Evolutionary conservation across 1,140 invertebrate species (phyloP), one percentile per base, ranked within the genome.

Genomic region (Lepidotrigona ventralis): DNA sequence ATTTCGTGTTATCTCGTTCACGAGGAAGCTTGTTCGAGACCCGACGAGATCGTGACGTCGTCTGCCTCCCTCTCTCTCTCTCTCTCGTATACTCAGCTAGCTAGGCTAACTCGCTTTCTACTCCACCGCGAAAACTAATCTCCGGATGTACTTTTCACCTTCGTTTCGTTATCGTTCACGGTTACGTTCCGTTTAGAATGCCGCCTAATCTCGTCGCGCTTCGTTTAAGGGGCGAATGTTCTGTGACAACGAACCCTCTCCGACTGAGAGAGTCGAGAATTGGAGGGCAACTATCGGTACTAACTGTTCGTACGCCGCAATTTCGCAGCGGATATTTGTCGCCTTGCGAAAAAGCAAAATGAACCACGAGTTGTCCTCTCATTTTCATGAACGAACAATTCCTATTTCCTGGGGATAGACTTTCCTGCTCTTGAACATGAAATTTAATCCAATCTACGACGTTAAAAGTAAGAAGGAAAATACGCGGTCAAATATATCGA

Each of bases 1-100:
- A 26, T 63, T 74, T 68, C 75, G 75, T 39, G 86, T 88, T 85
- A 88, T 85, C 86, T 87, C 71, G 69, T 84, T 73, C 69, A 60
- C 81, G 56, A 29, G 73, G 33, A 68, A 75, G 64, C 46, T 72
- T 54, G 64, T 63, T 58, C 66, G 29, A 46, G 78, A 54, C 29
- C 21, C 51, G 23, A 8, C 66, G 81, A 51, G 75, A 86, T 86
- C 63, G 39, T 21, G 19, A 21, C 26, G 39, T 33, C 63, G 19
- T 21, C 29, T 29, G 39, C 21, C 39, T 39, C 53, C 19, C 26
- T 46, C 29, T 23, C 21, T 39, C 66, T 46, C 19, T 26, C 21
- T 33, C 53, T 33, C 12, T 19, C 6, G 2, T 5, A 12, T 29
- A 64, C 1, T 8, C 63, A 64, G 26, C 63, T 19, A 64, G 26